Evolutionary conservation across 1,140 invertebrate genomes (phyloP), one percentile per base, ranked within the genome.

Genomic region (Achatina immaculata): DNA sequence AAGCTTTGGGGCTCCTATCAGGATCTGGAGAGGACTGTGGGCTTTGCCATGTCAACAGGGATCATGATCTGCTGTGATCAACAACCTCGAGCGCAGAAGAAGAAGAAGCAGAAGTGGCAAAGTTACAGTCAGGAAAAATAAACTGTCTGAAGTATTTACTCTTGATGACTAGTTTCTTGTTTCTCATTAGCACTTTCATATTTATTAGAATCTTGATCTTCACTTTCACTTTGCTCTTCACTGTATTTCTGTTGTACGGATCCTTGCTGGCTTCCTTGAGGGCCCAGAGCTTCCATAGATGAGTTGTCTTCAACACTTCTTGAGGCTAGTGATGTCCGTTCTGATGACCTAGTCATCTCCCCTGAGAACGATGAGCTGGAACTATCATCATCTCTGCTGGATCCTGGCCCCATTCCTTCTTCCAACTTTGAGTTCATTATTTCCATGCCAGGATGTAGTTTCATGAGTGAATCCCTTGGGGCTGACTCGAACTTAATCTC

Each of bases 401-500:
- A 31, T 24, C 71, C 71, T 11, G 71, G 2, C 14, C 19, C 9
- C 71, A 73, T 31, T 24, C n/a, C 38, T 24, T 40, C 38, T 38
- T 71, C 68, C 4, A 34, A n/a, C 4, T 6, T 40, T 9, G 45
- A 36, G 31, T 55, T 77, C 75, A 77, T 77, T 11, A 9, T 48
- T 43, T 43, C 36, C n/a, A 42, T 24, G 24, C 40, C 43, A 4
- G 51, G 31, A 16, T 78, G 62, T 31, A 45, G n/a, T n/a, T 40
- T 77, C 42, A 62, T 45, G 43, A 3, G 58, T 21, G 66, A 45
- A 28, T 72, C 68, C 2, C 65, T 31, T n/a, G 78, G 45, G 7
- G 45, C 19, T 45, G 78, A 80, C 24, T 80, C 78, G 58, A 38
- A 80, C 48, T 40, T 69, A 31, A 80, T 80, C 21, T 80, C 78